These are phyloP conservation scores for Aphis craccivora DNA, from an alignment of 1,140 invertebrate genomes.

Conservation along the genomic window DNA sequence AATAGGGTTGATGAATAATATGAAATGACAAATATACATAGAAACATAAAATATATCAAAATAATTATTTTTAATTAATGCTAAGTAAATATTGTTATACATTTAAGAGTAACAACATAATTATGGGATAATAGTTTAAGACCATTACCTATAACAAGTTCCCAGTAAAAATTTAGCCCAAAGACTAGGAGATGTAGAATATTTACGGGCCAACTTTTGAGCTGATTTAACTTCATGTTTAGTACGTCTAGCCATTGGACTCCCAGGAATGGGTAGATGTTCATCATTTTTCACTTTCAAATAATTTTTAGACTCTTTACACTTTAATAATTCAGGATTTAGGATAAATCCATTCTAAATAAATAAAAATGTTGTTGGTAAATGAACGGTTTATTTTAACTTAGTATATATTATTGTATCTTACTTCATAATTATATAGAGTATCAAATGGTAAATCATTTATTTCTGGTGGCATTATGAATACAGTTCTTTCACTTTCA, in stretches of 20 bases:
- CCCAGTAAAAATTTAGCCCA: conserved; percentile 92
- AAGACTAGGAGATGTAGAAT: conserved; percentile 74
- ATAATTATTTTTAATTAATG: background rate
- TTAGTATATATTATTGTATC: background rate
- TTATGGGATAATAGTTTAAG: background rate
- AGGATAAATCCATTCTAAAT: conserved; percentile 66
- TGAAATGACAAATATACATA: background rate
- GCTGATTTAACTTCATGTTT: conserved; percentile 94
- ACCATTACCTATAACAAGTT: conserved; percentile 75
- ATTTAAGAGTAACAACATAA: background rate
- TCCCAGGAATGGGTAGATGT: conserved; percentile 70
- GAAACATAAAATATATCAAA: background rate
- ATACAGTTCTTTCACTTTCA: conserved; percentile 90
- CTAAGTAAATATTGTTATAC: background rate
- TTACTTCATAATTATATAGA: conserved; percentile 64
- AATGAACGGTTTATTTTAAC: background rate
- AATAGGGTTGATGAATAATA: background rate
- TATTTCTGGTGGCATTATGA: conserved; percentile 93
- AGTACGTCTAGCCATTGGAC: conserved; percentile 89
- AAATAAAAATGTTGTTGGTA: conserved; percentile 56
- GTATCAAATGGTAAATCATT: conserved; percentile 62
- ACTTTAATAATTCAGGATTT: conserved; percentile 69
- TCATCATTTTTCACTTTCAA: conserved; percentile 61
- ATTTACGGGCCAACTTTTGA: conserved; percentile 84
- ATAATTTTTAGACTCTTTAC: conserved; percentile 62